Conservation (phyloP, 2,888 invertebrate species). For the Metellina segmentata region DNA sequence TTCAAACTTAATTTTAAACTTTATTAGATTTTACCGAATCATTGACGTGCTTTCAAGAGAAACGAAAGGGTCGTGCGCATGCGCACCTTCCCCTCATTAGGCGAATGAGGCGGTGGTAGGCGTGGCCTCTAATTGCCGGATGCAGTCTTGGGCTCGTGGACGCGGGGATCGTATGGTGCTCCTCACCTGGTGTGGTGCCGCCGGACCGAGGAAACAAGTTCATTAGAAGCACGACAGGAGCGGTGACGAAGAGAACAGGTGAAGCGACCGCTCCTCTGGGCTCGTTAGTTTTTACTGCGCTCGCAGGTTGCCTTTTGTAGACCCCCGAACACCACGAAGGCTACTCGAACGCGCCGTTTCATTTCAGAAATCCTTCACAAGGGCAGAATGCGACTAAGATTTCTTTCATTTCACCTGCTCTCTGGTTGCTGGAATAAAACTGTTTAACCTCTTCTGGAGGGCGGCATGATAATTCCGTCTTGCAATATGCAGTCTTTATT, state of each 20-base stretch:
- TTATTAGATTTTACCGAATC: background rate
- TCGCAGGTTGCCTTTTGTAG: no score
- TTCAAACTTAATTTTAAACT: background rate
- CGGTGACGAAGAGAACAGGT: constrained; percentile 49
- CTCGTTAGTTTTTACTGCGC: background rate
- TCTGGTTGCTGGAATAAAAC: no score
- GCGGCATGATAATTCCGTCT: no score
- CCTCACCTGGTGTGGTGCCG: constrained; percentile 48
- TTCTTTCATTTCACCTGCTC: no score
- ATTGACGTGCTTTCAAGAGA: no score
- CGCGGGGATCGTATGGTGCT: constrained; percentile 63
- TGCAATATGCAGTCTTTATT: no score
- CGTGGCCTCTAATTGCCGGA: background rate
- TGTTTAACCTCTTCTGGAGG: no score
- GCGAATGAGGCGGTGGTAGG: background rate
- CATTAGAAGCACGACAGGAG: constrained; percentile 49
- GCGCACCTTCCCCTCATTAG: background rate
- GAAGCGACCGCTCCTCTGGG: constrained; percentile 26
- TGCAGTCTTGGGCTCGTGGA: constrained; percentile 29
- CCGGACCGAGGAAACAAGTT: constrained; percentile 67
- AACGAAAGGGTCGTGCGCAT: background rate
- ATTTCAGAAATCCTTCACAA: no score
- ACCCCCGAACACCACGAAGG: no score
- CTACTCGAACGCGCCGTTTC: no score
- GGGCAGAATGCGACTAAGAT: no score